A percentile compares a stretch with the other conserved stretches of the same genome.
Conservation (phyloP, 2,888 invertebrate genomes). For the Troides oblongomaculatus region DNA sequence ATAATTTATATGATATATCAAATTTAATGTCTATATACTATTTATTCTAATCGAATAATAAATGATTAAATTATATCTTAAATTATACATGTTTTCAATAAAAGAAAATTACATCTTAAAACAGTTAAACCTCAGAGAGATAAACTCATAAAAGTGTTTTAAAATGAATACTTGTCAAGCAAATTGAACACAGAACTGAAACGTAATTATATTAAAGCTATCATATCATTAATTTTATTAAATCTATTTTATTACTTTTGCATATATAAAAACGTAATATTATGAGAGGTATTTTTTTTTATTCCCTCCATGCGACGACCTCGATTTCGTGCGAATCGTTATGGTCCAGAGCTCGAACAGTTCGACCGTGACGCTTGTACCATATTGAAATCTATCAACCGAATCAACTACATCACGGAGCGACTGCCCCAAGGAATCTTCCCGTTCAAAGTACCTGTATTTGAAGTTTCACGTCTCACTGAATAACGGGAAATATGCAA, state of each 20-base stretch:
- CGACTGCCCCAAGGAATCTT: constrained; percentile 60
- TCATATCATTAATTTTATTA: background rate
- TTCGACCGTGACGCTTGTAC: constrained; percentile 57
- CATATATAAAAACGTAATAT: background rate
- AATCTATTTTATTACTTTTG: background rate
- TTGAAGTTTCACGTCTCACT: constrained; percentile 60
- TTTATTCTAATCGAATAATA: background rate
- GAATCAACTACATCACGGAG: constrained; percentile 59
- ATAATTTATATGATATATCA: background rate
- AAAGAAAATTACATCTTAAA: no score
- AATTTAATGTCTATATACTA: background rate
- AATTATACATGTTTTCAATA: no score
- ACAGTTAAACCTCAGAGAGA: no score
- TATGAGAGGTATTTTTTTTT: background rate
- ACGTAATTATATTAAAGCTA: no score
- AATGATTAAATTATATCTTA: background rate
- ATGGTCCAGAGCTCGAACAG: constrained; percentile 55
- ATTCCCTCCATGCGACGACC: constrained; percentile 42
- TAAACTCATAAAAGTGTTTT: no score
- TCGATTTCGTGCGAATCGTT: constrained; percentile 60
- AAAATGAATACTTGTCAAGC: no score
- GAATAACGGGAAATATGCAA: constrained; percentile 57
- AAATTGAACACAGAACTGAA: no score
- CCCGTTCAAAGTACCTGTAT: constrained; percentile 61
- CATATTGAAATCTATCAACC: constrained; percentile 73